Evolutionary conservation across 2,888 invertebrate genomes (phyloP).

Genomic region (Drosophila macrospina): DNA sequence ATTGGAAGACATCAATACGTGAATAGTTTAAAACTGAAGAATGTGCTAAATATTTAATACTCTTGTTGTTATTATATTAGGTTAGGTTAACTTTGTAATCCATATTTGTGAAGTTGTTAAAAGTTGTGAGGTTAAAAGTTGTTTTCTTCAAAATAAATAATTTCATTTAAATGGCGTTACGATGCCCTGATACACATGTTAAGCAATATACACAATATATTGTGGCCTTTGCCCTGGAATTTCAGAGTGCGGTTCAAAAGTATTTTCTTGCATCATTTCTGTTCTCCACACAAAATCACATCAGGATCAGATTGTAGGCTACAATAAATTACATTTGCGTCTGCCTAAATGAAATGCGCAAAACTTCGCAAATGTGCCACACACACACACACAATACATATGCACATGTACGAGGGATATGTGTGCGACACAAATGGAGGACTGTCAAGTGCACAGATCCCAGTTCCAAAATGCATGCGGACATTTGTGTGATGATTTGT

Average conservation of each 20-base stretch:
- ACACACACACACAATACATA: not conserved
- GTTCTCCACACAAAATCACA: conserved; percentile 41
- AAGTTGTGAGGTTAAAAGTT: conserved; percentile 4
- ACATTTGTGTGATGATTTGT: conserved; percentile 28
- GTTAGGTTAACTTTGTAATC: not conserved
- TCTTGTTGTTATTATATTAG: not conserved
- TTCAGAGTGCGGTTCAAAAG: not conserved
- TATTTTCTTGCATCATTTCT: not conserved
- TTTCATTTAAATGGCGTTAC: not conserved
- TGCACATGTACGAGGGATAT: conserved; percentile 2
- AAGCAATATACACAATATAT: not conserved
- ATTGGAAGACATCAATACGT: conserved; percentile 6
- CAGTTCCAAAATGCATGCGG: conserved; percentile 26
- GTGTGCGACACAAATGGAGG: conserved; percentile 34
- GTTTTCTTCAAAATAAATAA: not conserved
- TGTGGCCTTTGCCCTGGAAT: not conserved
- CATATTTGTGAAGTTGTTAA: not conserved
- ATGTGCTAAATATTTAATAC: not conserved
- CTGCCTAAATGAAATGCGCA: conserved; percentile 67
- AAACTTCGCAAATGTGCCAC: conserved; percentile 51
- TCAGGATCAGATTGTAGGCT: conserved; percentile 58
- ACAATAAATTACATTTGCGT: conserved; percentile 71
- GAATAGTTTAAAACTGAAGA: conserved; percentile 3
- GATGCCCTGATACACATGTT: not conserved
- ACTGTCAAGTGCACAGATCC: conserved; percentile 42